These are phyloP conservation scores for Corythaixoides concolor DNA, from an alignment of 2,113 vertebrate species.

Conservation along the genomic window DNA sequence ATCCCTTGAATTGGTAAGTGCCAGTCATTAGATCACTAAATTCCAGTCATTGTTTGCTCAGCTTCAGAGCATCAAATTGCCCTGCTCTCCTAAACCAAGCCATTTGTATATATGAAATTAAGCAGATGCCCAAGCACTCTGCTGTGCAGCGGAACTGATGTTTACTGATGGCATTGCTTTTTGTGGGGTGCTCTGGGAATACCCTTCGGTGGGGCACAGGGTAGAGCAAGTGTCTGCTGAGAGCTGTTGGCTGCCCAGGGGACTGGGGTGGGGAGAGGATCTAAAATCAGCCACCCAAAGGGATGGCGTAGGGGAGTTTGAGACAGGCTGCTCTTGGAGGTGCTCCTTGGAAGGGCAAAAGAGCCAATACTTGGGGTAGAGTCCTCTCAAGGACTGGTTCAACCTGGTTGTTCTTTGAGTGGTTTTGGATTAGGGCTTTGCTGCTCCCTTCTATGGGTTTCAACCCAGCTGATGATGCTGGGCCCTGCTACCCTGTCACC, in stretches of 20 bases:
- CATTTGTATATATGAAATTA: neutral
- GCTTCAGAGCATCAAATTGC: neutral
- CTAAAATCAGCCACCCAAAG: neutral
- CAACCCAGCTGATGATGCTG: neutral
- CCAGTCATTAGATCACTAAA: neutral
- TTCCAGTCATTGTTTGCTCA: neutral
- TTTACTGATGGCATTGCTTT: neutral
- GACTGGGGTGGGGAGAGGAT: neutral
- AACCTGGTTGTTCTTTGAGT: neutral
- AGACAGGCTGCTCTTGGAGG: neutral
- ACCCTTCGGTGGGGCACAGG: fast-evolving
- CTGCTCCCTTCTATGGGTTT: neutral
- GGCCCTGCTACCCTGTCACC: neutral
- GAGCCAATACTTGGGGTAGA: neutral
- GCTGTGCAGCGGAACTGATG: neutral
- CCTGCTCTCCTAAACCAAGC: neutral
- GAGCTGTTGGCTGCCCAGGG: neutral
- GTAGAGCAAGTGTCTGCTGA: neutral
- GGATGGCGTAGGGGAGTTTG: neutral
- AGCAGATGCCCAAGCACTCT: neutral
- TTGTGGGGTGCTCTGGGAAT: neutral
- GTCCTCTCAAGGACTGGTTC: neutral
- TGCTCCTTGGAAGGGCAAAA: neutral
- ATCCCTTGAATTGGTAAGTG: neutral
- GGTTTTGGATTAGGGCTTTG: neutral